Percentiles rank a stretch among this genome's conserved stretches.
These are phyloP conservation scores for Brachyalestes nurse DNA, from an alignment of 2,797 vertebrate species.

Conservation along the genomic window DNA sequence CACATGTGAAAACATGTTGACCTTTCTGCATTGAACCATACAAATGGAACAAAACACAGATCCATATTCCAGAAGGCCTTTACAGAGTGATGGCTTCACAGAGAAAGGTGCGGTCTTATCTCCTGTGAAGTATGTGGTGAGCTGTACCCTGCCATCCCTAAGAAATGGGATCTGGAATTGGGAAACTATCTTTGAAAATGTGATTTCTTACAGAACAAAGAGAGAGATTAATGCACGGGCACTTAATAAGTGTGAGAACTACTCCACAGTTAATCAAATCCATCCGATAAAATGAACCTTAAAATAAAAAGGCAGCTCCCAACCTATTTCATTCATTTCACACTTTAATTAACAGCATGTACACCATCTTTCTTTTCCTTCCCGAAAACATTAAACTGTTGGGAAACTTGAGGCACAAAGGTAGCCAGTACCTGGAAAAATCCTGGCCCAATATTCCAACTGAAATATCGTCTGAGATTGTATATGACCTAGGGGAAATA, in stretches of 20 bases:
- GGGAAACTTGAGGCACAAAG: slow-evolving; percentile 19
- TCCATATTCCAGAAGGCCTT: slow-evolving; percentile 9
- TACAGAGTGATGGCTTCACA: not conserved
- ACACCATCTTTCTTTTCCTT: slow-evolving; percentile 48
- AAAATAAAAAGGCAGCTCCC: slow-evolving; percentile 43
- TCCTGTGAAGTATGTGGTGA: not conserved
- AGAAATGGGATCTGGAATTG: slow-evolving; percentile 3
- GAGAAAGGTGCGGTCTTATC: slow-evolving; percentile 3
- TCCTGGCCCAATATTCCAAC: slow-evolving; percentile 47
- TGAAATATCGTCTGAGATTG: slow-evolving; percentile 59
- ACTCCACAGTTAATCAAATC: slow-evolving; percentile 56
- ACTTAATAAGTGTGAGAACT: slow-evolving; percentile 67
- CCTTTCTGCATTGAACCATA: slow-evolving; percentile 2
- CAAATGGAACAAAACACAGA: not conserved
- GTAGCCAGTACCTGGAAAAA: slow-evolving; percentile 45
- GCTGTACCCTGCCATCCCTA: not conserved
- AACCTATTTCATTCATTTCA: slow-evolving; percentile 57
- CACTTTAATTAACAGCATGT: slow-evolving; percentile 61
- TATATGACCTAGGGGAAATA: slow-evolving; percentile 51
- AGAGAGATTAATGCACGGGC: slow-evolving; percentile 60
- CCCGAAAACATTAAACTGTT: slow-evolving; percentile 49
- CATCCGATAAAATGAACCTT: slow-evolving; percentile 46
- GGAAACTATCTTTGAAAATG: slow-evolving; percentile 39
- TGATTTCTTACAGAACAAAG: slow-evolving; percentile 56
- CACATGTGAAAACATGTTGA: not conserved